phyloP scores from a whole-genome alignment of 2,113 vertebrate species.

The Pseudonaja textilis region DNA sequence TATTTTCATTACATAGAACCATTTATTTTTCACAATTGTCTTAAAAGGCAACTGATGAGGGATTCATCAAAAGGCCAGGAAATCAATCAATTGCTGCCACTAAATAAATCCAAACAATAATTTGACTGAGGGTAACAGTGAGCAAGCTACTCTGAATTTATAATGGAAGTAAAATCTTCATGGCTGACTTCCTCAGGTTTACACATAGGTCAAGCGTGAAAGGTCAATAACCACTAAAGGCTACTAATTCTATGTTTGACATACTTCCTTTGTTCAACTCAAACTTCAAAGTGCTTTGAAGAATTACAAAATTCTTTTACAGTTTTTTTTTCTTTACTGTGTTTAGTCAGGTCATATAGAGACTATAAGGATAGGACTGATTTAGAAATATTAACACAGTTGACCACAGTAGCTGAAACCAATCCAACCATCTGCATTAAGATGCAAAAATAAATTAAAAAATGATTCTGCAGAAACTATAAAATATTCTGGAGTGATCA shows the following conservation, averaged over 20 bases:
- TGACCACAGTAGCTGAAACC: not conserved
- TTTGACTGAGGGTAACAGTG: not conserved
- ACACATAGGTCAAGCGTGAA: slow-evolving; percentile 23
- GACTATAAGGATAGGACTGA: not conserved
- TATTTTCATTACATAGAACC: not conserved
- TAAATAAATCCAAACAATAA: slow-evolving; percentile 32
- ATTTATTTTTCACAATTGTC: not conserved
- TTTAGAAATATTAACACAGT: not conserved
- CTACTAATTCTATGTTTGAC: slow-evolving; percentile 13
- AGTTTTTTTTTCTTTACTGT: not conserved
- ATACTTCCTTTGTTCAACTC: not conserved
- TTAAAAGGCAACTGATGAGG: not conserved
- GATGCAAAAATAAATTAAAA: not conserved
- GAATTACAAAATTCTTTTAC: not conserved
- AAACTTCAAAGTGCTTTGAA: not conserved
- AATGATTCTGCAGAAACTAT: not conserved
- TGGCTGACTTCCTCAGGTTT: not conserved
- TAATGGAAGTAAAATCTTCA: not conserved
- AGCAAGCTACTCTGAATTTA: not conserved
- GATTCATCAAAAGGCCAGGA: not conserved
- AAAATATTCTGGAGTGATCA: not conserved
- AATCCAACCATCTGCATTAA: not conserved
- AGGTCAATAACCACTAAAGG: not conserved
- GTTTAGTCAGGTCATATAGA: not conserved
- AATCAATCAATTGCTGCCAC: slow-evolving; percentile 23